Evolutionary conservation across 1,140 invertebrate genomes (phyloP), one percentile per base, ranked within the genome.

Genomic region (Conopomorpha cramerella): DNA sequence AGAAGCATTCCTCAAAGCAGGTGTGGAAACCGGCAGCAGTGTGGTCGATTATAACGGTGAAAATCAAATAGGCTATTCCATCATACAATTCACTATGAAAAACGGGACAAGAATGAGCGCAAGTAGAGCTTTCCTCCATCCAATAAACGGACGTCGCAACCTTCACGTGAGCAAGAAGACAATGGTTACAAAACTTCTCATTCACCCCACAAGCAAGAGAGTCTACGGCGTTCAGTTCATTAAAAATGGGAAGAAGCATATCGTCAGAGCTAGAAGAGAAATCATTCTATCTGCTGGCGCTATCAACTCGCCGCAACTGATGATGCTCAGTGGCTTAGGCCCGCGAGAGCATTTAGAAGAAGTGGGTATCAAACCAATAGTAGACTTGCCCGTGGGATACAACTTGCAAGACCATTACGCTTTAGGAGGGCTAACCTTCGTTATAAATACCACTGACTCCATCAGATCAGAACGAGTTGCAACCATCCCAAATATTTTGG

Each of bases 291-390:
- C 83, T 8, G 87, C 83, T 1, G 89, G 88, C 2, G 80, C 87
- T 0, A 84, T 90, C 0, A 86, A 86, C 34, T 86, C 84, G 0
- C 84, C 88, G 1, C 86, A 90, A 48, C 40, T 92, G 2, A 62
- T 92, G 2, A 90, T 92, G 87, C 51, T 91, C 0, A 88, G 86
- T 10, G 90, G 90, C 1, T 73, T 92, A 18, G 90, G 90, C 8
- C 88, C 87, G 0, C 73, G 56, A 8, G 64, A 84, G 16, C 86
- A 91, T 51, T 60, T 92, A 1, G 49, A 52, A 23, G 45, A 77
- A 16, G 41, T 79, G 10, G 73, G 70, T 1, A 84, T 88, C 2
- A 60, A 73, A 1, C 73, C 83, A 0, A 38, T 86, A 2, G 68
- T 78, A 15, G 83, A 92, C 70, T 65, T 87, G 2, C 84, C 80